Evolutionary conservation across 2,113 vertebrate genomes (phyloP), one percentile per base, ranked within the genome.

Genomic region (Candoia aspera): DNA sequence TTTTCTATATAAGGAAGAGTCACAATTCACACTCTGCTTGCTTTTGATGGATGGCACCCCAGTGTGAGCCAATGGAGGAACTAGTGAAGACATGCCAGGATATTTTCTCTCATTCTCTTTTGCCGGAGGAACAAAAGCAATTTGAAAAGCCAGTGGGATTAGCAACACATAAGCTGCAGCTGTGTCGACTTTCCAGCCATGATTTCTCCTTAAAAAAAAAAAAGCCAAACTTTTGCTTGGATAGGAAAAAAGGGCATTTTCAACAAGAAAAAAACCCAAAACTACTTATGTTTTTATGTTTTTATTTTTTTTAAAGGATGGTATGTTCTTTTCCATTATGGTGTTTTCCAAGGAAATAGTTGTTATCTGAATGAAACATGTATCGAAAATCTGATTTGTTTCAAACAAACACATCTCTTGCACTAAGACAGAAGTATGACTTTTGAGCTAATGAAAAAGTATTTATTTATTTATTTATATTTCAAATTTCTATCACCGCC

Each of bases 261-360:
- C 1, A 42, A 6, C 29, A 37, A 37, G 23, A 11, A n/a, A n/a
- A n/a, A n/a, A n/a, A n/a, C n/a, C n/a, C n/a, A n/a, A n/a, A n/a
- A n/a, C n/a, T n/a, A n/a, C n/a, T n/a, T n/a, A n/a, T n/a, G n/a
- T n/a, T n/a, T n/a, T n/a, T n/a, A n/a, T n/a, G n/a, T n/a, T n/a
- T n/a, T 73, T 37, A 17, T 19, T 53, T 49, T 49, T 49, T 49
- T 49, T 4, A 49, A 21, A 83, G 0, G 53, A 55, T 59, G 26
- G 0, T 6, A 23, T 8, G 0, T 0, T 29, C 33, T 53, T 3
- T 54, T 90, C 0, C 17, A 86, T 0, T 0, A 21, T 29, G 0
- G 0, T 23, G 8, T 62, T 68, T 92, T 90, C 21, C 8, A 87
- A 5, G 6, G 8, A 26, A 59, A 46, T 29, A 23, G 10, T 84